Evolutionary conservation across 2,113 vertebrate genomes (phyloP).

Genomic region (Balaenoptera acutorostrata): DNA sequence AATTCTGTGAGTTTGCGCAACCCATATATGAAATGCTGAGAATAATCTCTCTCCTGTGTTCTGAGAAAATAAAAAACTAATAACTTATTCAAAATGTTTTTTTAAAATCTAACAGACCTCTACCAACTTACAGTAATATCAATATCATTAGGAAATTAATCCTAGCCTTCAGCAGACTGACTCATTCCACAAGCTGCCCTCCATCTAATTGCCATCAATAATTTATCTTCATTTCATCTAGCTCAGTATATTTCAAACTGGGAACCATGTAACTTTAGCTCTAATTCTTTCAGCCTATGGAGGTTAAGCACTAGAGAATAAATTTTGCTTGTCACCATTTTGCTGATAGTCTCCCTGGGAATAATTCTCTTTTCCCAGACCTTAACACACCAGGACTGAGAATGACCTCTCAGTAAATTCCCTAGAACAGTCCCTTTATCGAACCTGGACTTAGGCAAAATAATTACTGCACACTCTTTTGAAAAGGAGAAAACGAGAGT

Average conservation of each 20-base stretch:
- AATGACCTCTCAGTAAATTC: background rate
- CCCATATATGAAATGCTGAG: background rate
- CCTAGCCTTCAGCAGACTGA: background rate
- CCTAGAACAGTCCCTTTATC: background rate
- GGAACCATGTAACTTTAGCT: background rate
- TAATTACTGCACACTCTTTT: background rate
- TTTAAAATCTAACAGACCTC: background rate
- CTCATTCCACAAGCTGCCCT: background rate
- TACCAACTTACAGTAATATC: background rate
- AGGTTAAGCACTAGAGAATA: too few relatives aligned
- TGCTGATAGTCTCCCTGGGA: background rate
- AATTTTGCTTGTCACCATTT: background rate
- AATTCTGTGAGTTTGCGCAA: background rate
- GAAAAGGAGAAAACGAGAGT: background rate
- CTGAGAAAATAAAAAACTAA: background rate
- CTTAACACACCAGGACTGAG: background rate
- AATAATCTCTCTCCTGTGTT: background rate
- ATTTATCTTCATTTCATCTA: background rate
- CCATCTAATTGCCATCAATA: background rate
- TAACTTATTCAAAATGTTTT: background rate
- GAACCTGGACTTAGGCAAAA: background rate
- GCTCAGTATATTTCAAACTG: background rate
- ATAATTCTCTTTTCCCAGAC: background rate
- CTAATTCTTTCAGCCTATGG: accelerated
- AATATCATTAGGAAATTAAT: background rate